Base-by-base conservation (phyloP, 2,113 vertebrate species). In the Arvicanthis niloticus region DNA sequence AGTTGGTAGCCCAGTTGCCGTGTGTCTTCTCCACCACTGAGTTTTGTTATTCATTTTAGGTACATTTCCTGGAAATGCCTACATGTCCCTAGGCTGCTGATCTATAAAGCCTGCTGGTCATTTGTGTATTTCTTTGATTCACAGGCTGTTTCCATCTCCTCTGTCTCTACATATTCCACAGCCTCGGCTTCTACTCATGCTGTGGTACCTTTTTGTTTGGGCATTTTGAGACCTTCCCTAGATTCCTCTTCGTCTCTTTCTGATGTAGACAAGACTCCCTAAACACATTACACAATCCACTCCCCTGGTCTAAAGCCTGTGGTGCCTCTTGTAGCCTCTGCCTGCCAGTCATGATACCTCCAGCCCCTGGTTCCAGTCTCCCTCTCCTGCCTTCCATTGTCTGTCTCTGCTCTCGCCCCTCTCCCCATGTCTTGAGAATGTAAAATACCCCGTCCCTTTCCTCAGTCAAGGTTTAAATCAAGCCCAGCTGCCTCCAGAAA, bases 401-500 rank as follows among this genome's bases (percentile, higher is more conserved):
- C 56, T 31, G 8, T 19, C 82, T 70, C 78, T 9, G 10, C 16
- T 88, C 53, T 85, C 75, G n/a, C 26, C 37, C 19, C 2, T 1
- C 65, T 26, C 10, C 65, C 62, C 12, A 13, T 24, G 45, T 48
- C 26, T 70, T 24, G 42, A 73, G 29, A 62, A 68, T 37, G 24
- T 21, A 65, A 76, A 78, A 85, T 21, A 13, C 31, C 53, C 51
- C 24, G 9, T 53, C 29, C 12, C n/a, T 84, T 17, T 5, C 8
- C 10, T 7, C 19, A 42, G 85, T 81, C 51, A 70, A 80, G 37
- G 88, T 37, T 81, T 58, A 29, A 45, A 48, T n/a, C 12, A 67
- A 91, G 67, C 34, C 62, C 51, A 62, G 60, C 60, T 80, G 22
- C 37, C 40, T 93, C 58, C 45, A 48, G 72, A 68, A 80, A 90